Conservation (phyloP, 2,113 vertebrate genomes). For the Elephantulus edwardii region DNA sequence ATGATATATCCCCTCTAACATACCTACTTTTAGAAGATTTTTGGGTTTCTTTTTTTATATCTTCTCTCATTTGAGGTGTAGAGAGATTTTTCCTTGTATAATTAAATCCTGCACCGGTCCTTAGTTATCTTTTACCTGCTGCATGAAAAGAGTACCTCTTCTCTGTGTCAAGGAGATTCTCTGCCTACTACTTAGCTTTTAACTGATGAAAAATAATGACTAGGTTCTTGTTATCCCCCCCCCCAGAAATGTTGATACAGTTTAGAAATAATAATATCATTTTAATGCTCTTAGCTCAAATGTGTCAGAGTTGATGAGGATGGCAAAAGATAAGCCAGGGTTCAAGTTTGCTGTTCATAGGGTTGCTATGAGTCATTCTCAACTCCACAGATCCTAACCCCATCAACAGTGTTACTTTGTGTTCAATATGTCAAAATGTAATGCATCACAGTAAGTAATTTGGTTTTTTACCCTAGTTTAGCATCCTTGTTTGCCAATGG, state of each 20-base stretch:
- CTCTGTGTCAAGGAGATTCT: not conserved
- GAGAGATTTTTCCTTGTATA: too few relatives aligned
- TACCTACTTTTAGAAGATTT: too few relatives aligned
- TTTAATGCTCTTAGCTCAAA: not conserved
- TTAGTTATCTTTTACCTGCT: not conserved
- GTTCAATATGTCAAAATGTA: not conserved
- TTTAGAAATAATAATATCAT: not conserved
- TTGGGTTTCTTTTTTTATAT: too few relatives aligned
- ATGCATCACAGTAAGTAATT: not conserved
- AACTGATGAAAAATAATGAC: not conserved
- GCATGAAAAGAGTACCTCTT: not conserved
- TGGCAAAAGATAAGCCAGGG: too few relatives aligned
- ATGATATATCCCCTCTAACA: too few relatives aligned
- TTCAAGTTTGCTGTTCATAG: too few relatives aligned
- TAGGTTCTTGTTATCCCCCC: not conserved
- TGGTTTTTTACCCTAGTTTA: not conserved
- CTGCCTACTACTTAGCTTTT: not conserved
- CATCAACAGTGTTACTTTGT: not conserved
- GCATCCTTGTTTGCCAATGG: not conserved
- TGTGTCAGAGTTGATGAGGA: too few relatives aligned
- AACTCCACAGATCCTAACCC: too few relatives aligned
- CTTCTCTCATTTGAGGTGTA: too few relatives aligned
- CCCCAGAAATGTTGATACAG: not conserved
- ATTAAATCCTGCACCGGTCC: not conserved
- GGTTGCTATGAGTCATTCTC: too few relatives aligned